Percentiles rank a stretch among this genome's conserved stretches.
Evolutionary conservation across 2,113 vertebrate genomes (phyloP).

Genomic region (Catharus bicknelli): DNA sequence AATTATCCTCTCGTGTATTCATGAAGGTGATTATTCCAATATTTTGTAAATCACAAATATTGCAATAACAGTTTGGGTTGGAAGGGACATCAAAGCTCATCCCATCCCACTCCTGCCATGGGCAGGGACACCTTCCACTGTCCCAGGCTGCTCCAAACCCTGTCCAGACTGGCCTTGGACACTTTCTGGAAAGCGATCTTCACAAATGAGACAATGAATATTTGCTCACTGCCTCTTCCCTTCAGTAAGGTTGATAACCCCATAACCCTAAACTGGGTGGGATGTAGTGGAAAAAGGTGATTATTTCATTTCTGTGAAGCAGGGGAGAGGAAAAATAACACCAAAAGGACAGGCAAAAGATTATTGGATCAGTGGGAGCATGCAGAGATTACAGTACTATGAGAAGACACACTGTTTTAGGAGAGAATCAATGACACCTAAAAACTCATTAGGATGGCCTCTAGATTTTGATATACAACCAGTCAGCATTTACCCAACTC

Average conservation of each 20-base stretch:
- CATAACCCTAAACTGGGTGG: background rate
- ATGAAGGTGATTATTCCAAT: background rate
- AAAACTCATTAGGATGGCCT: background rate
- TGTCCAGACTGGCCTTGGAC: accelerated
- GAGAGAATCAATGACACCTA: background rate
- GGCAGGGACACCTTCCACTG: background rate
- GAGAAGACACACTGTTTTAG: background rate
- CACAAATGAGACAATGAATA: background rate
- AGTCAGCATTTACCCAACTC: background rate
- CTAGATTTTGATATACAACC: background rate
- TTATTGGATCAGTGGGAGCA: background rate
- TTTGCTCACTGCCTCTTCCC: background rate
- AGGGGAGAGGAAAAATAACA: background rate
- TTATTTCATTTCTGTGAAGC: accelerated
- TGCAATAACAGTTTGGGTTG: no score
- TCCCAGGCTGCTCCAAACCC: background rate
- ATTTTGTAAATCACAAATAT: background rate
- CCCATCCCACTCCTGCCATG: background rate
- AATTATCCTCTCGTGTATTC: accelerated
- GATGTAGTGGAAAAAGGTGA: accelerated
- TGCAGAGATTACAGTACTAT: background rate
- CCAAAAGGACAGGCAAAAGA: background rate
- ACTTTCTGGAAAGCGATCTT: background rate
- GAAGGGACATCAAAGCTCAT: background rate
- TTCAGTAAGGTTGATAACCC: background rate